Percentiles rank a stretch among this genome's conserved stretches.
These are phyloP conservation scores for Limosa lapponica DNA, from an alignment of 2,797 vertebrate genomes.

Conservation along the genomic window DNA sequence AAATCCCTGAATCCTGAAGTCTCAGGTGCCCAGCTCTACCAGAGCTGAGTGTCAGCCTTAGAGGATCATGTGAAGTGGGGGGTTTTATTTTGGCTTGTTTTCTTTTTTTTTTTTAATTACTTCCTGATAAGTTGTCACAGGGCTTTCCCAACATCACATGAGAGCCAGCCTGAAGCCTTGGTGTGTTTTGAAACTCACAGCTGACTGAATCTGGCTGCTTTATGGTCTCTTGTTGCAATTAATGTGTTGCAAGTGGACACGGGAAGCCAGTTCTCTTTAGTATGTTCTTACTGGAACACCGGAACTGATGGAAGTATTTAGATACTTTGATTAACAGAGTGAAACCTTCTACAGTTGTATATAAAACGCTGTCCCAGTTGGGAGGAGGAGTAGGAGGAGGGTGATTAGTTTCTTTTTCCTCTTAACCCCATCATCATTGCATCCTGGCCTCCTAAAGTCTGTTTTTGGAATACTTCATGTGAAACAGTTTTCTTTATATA, in stretches of 20 bases:
- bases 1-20: not conserved
- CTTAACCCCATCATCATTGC: not conserved
- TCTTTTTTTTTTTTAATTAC: not conserved
- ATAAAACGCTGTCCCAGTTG: not conserved
- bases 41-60: not conserved
- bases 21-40: not conserved
- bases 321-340: not conserved
- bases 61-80: not conserved
- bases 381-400: not conserved
- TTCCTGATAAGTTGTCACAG: not conserved
- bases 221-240: not conserved
- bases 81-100: not conserved
- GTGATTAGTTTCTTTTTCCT: not conserved
- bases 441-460: not conserved
- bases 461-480: not conserved
- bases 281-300: not conserved
- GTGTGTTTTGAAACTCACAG: not conserved
- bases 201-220: not conserved
- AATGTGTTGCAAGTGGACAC: not conserved
- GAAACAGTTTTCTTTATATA: not conserved
- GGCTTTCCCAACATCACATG: conserved; percentile 14
- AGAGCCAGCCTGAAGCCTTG: not conserved
- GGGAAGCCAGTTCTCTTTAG: not conserved
- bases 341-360: not conserved
- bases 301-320: not conserved